Evolutionary conservation across 2,888 invertebrate species (phyloP).

Genomic region (Latrodectus hesperus): DNA sequence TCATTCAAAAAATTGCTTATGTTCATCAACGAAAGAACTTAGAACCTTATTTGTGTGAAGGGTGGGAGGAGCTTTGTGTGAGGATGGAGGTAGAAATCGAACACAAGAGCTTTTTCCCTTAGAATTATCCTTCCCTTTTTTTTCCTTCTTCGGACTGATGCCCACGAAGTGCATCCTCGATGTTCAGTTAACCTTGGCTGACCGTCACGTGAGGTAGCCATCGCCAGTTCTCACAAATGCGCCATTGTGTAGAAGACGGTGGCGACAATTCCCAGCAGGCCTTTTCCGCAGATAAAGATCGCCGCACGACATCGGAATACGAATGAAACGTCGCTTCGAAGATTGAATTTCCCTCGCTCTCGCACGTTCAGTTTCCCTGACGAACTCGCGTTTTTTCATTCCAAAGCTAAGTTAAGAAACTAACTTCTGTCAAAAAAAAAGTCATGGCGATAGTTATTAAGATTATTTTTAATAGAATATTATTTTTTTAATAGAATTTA

Average conservation of each 20-base stretch:
- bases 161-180: constrained; percentile 35
- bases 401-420: too few relatives aligned
- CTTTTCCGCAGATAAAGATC: constrained; percentile 41
- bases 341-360: too few relatives aligned
- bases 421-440: too few relatives aligned
- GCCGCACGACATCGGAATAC: constrained; percentile 39
- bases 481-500: too few relatives aligned
- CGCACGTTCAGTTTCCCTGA: too few relatives aligned
- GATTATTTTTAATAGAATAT: too few relatives aligned
- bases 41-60: too few relatives aligned
- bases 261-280: constrained; percentile 22
- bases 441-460: too few relatives aligned
- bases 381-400: too few relatives aligned
- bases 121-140: neutral
- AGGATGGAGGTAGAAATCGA: too few relatives aligned
- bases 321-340: constrained; percentile 17
- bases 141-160: constrained; percentile 8
- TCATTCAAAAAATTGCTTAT: neutral
- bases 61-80: too few relatives aligned
- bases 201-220: neutral
- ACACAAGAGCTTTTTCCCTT: too few relatives aligned
- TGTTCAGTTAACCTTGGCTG: constrained; percentile 2
- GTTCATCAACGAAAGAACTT: neutral
- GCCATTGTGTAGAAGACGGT: constrained; percentile 20
- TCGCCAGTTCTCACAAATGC: constrained; percentile 37